Conservation (phyloP, 2,888 invertebrate genomes). For the Exocentrus adspersus region DNA sequence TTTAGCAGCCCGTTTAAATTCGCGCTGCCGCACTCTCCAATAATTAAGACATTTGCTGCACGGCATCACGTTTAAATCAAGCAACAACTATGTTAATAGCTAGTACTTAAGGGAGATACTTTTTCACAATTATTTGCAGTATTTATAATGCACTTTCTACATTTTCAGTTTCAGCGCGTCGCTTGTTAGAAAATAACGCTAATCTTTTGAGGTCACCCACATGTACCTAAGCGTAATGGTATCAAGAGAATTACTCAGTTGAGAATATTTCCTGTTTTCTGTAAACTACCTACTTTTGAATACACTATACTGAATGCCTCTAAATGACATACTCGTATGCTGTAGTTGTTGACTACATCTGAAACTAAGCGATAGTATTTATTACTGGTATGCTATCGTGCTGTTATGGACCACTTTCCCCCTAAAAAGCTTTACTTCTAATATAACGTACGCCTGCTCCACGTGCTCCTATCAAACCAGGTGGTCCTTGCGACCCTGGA, state of each 20-base stretch:
- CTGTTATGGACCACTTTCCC: slow-evolving; percentile 76
- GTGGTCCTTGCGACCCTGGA: slow-evolving; percentile 70
- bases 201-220: not conserved
- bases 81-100: slow-evolving; percentile 64
- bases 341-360: too few species aligned
- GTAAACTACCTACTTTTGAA: too few species aligned
- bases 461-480: slow-evolving; percentile 74
- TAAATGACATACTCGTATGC: too few species aligned
- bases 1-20: slow-evolving; percentile 64
- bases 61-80: slow-evolving; percentile 64
- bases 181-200: not conserved
- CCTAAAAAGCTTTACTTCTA: too few species aligned
- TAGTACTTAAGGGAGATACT: slow-evolving; percentile 56
- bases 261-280: too few species aligned
- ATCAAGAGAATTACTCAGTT: too few species aligned
- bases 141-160: slow-evolving; percentile 44
- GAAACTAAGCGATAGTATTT: too few species aligned
- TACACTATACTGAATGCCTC: too few species aligned
- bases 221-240: too few species aligned
- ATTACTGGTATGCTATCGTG: not conserved
- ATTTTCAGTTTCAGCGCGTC: not conserved
- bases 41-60: slow-evolving; percentile 65
- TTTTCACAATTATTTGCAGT: slow-evolving; percentile 60
- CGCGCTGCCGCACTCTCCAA: slow-evolving; percentile 61
- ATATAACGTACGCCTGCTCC: slow-evolving; percentile 75